phyloP scores from a whole-genome alignment of 2,888 invertebrate genomes.

The Drosophila setosimentum region DNA sequence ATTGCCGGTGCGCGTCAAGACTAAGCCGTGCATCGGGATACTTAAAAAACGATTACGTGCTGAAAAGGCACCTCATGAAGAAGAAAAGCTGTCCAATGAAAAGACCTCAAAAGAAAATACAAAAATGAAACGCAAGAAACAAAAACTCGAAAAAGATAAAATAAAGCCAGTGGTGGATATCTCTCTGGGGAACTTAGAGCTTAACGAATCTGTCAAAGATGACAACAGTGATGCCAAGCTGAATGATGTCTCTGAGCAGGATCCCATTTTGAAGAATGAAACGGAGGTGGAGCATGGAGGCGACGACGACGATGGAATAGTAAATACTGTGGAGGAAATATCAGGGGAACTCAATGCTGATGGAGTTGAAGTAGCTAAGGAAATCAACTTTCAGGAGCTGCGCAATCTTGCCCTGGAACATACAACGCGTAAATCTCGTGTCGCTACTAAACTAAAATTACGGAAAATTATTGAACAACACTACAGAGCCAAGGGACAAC shows the following conservation, averaged over 20 bases:
- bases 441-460: constrained; percentile 82
- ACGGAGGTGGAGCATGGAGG: constrained; percentile 19
- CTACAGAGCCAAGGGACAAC: constrained; percentile 81
- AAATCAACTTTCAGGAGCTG: constrained; percentile 83
- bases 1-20: constrained; percentile 92
- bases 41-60: constrained; percentile 87
- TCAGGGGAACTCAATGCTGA: constrained; percentile 55
- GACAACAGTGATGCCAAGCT: not conserved
- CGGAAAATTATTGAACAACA: constrained; percentile 82
- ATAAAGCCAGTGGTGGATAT: not conserved
- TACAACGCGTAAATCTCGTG: constrained; percentile 74
- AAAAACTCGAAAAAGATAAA: constrained; percentile 14
- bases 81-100: constrained; percentile 9
- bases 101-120: constrained; percentile 21
- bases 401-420: constrained; percentile 82
- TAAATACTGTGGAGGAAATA: constrained; percentile 68
- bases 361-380: constrained; percentile 60
- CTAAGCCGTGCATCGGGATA: constrained; percentile 92
- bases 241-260: not conserved
- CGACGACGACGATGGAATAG: constrained; percentile 78
- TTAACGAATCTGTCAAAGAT: constrained; percentile 8
- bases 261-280: not conserved
- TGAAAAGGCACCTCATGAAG: not conserved
- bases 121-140: constrained; percentile 35
- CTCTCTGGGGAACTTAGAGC: not conserved